Evolutionary conservation across 1,140 invertebrate species (phyloP).

Genomic region (Parapsyche elsis): DNA sequence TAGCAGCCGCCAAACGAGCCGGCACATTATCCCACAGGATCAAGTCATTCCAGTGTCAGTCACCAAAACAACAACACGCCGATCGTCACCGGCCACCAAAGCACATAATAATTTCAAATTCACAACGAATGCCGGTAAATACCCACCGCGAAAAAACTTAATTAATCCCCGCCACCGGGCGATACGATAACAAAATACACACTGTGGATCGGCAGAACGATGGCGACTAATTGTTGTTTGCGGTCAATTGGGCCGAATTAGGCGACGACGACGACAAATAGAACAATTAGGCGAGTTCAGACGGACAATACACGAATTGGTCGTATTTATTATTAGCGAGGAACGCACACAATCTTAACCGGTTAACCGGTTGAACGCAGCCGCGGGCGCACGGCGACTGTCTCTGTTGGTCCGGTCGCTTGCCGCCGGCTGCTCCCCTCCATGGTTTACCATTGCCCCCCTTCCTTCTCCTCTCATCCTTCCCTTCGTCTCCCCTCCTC

Average conservation of each 20-base stretch:
- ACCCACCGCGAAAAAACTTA: not conserved
- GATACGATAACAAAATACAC: no score
- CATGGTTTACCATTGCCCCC: not conserved
- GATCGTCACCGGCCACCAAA: constrained; percentile 8
- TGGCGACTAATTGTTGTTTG: not conserved
- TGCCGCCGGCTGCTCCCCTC: constrained; percentile 39
- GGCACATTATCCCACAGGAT: constrained; percentile 59
- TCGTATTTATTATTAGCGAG: no score
- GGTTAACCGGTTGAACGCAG: not conserved
- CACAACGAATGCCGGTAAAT: not conserved
- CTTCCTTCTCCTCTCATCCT: not conserved
- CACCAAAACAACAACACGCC: not conserved
- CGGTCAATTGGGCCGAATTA: constrained; percentile 40
- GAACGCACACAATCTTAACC: no score
- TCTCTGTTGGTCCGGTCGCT: constrained; percentile 16
- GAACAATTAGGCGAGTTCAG: constrained; percentile 38
- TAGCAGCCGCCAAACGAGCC: constrained; percentile 65
- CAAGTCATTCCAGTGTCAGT: constrained; percentile 15
- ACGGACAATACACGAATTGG: no score
- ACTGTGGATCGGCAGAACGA: no score
- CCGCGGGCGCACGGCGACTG: constrained; percentile 51
- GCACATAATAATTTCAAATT: not conserved
- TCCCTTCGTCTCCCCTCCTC: not conserved
- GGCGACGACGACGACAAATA: constrained; percentile 45
- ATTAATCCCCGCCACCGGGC: not conserved